phyloP scores from a whole-genome alignment of 1,140 invertebrate genomes.

The Ceratitis capitata region DNA sequence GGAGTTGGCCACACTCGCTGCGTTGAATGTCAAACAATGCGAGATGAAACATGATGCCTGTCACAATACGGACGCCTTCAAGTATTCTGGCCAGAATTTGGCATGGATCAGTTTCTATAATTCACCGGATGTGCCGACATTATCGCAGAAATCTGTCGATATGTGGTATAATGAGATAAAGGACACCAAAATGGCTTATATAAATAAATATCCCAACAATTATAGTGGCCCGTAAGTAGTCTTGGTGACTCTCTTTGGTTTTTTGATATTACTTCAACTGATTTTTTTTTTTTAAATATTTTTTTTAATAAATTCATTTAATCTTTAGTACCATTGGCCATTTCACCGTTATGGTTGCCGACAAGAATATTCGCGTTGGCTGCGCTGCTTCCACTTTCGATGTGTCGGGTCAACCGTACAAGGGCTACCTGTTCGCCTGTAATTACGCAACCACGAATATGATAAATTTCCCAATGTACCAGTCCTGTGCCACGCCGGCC shows the following conservation, averaged over 20 bases:
- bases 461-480: constrained; percentile 50
- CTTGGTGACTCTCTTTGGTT: no score
- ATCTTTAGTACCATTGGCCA: constrained; percentile 50
- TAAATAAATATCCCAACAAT: background rate
- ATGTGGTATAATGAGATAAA: constrained; percentile 44
- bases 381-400: constrained; percentile 45
- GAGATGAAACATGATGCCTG: constrained; percentile 54
- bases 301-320: no score
- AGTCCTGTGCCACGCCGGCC: constrained; percentile 39
- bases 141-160: background rate
- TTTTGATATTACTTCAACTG: no score
- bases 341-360: constrained; percentile 55
- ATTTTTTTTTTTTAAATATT: no score
- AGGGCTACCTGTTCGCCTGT: constrained; percentile 43
- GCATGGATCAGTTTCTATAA: constrained; percentile 51
- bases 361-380: constrained; percentile 53
- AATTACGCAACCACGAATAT: constrained; percentile 59
- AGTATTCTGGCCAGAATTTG: constrained; percentile 58
- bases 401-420: no score
- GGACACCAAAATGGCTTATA: background rate
- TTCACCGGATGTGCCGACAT: background rate
- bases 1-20: constrained; percentile 54
- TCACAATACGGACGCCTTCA: constrained; percentile 54
- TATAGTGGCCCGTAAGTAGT: constrained; percentile 34
- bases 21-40: constrained; percentile 54